Evolutionary conservation across 2,113 vertebrate genomes (phyloP).

Genomic region (Bubo blakistoni): DNA sequence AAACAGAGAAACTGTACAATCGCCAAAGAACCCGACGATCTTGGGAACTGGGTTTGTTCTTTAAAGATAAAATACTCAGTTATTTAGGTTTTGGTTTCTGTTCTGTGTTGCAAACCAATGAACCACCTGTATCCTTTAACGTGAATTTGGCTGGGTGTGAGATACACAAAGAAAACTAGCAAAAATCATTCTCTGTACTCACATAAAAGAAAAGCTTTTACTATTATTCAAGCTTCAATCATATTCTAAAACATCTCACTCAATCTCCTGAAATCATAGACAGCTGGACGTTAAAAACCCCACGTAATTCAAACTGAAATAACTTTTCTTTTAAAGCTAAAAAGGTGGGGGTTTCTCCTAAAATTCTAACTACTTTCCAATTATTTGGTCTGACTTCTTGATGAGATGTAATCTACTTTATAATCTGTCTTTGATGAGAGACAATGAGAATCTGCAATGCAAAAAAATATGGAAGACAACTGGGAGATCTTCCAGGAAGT

Average conservation of each 20-base stretch:
- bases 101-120: not conserved
- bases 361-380: not conserved
- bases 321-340: not conserved
- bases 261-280: not conserved
- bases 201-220: not conserved
- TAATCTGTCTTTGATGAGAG: not conserved
- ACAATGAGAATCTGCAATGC: not conserved
- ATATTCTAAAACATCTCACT: not conserved
- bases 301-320: not conserved
- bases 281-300: not conserved
- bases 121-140: not conserved
- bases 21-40: not conserved
- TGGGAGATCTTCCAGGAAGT: not conserved
- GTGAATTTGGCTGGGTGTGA: not conserved
- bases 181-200: not conserved
- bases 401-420: not conserved
- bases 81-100: not conserved
- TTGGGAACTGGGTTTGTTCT: not conserved
- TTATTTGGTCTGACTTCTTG: not conserved
- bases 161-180: not conserved
- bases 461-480: not conserved
- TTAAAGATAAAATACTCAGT: not conserved
- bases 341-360: not conserved
- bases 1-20: not conserved
- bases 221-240: not conserved